These are phyloP conservation scores for Leontocebus nigricollis DNA, from an alignment of 2,797 vertebrate species.

Conservation along the genomic window DNA sequence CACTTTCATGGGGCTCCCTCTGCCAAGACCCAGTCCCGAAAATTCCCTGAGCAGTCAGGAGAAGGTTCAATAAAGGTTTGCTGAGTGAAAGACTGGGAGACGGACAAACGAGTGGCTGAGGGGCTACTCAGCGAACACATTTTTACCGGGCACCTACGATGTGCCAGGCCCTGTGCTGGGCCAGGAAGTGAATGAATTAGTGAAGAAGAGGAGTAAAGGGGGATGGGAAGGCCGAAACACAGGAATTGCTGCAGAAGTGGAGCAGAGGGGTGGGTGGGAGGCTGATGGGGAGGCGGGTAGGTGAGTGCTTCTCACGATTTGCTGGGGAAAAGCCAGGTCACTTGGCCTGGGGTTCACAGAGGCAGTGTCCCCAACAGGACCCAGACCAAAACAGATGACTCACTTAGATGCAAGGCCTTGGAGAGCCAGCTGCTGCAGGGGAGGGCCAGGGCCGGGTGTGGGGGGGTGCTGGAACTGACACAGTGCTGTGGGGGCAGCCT, in stretches of 20 bases:
- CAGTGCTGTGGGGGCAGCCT: background rate
- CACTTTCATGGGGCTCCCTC: background rate
- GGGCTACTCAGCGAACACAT: rapidly evolving
- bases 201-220: background rate
- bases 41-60: background rate
- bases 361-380: background rate
- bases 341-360: background rate
- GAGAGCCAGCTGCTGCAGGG: background rate
- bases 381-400: conserved; percentile 66
- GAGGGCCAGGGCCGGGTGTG: background rate
- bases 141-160: background rate
- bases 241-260: rapidly evolving
- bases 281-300: background rate
- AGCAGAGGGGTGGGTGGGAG: background rate
- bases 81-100: background rate
- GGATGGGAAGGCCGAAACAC: background rate
- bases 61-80: background rate
- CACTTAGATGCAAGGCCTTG: background rate
- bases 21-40: background rate
- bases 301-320: background rate
- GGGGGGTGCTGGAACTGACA: background rate
- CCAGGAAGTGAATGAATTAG: background rate
- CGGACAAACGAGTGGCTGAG: background rate
- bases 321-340: background rate
- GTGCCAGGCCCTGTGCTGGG: background rate